phyloP scores from a whole-genome alignment of 2,113 vertebrate genomes.

The Mionectes macconnelli region DNA sequence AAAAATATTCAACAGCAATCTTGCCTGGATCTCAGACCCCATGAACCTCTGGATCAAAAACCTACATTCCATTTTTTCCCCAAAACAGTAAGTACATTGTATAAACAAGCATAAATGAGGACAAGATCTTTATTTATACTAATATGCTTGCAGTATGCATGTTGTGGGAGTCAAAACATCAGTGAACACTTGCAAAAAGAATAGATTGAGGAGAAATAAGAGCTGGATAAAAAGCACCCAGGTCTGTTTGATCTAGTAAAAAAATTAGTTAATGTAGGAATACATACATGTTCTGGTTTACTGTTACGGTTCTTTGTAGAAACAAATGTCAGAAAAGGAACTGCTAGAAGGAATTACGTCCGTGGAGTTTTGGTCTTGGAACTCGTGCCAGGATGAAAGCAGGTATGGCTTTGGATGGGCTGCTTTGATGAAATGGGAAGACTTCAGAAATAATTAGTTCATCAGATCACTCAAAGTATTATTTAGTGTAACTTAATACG shows the following conservation, averaged over 20 bases:
- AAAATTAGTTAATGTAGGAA: neutral
- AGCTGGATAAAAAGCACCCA: neutral
- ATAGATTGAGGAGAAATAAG: neutral
- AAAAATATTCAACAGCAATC: neutral
- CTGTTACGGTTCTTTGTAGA: neutral
- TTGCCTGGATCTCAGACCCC: neutral
- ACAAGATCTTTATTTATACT: neutral
- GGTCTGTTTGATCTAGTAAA: neutral
- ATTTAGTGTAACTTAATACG: neutral
- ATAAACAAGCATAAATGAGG: neutral
- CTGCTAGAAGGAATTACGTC: neutral
- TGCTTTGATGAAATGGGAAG: neutral
- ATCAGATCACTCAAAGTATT: neutral
- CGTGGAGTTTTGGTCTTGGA: neutral
- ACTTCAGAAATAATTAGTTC: neutral
- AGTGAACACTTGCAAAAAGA: neutral
- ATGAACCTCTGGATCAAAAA: neutral
- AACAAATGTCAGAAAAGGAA: neutral
- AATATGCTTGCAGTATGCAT: neutral
- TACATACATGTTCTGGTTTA: neutral
- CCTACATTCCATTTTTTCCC: neutral
- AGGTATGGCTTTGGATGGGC: fast-evolving
- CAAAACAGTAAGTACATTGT: neutral
- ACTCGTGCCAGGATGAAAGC: neutral
- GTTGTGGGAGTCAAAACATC: neutral